A percentile compares a stretch with the other conserved stretches of the same genome.
These are phyloP conservation scores for Alentia gelatinosa DNA, from an alignment of 2,888 invertebrate genomes.

Conservation along the genomic window DNA sequence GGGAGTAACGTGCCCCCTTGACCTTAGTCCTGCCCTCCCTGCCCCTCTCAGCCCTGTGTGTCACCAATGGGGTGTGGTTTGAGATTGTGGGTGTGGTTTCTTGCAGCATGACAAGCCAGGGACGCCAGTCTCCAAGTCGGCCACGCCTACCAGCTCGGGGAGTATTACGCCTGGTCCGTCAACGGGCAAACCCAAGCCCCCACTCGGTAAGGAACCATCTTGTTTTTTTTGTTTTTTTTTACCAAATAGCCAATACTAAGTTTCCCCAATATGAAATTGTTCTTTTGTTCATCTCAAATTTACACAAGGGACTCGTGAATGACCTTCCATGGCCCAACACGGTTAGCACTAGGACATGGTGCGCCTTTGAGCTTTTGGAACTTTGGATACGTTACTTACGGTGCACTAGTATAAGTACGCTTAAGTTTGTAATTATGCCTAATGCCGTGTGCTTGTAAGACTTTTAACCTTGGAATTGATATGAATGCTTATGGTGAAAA, in stretches of 20 bases:
- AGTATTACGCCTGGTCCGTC: constrained; percentile 79
- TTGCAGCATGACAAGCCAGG: constrained; percentile 83
- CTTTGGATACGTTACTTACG: neutral
- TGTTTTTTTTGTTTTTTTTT: neutral
- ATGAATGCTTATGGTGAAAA: neutral
- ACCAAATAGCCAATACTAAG: too few relatives aligned
- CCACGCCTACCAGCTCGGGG: constrained; percentile 87
- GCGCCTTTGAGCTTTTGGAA: neutral
- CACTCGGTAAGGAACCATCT: constrained; percentile 57
- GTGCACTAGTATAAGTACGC: neutral
- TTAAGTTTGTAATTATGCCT: neutral
- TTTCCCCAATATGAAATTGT: too few relatives aligned
- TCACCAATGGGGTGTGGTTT: neutral
- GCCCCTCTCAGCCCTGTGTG: constrained; percentile 1
- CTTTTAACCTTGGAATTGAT: neutral
- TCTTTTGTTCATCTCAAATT: too few relatives aligned
- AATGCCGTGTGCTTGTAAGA: neutral
- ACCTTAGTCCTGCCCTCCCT: neutral
- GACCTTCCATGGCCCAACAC: neutral
- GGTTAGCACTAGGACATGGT: neutral
- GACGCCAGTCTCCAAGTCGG: constrained; percentile 94
- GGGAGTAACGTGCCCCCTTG: neutral
- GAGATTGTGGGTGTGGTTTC: constrained; percentile 47
- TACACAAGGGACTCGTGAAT: neutral
- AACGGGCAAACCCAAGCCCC: constrained; percentile 58